These are phyloP conservation scores for Marmota monax DNA, from an alignment of 2,113 vertebrate genomes.

Conservation along the genomic window DNA sequence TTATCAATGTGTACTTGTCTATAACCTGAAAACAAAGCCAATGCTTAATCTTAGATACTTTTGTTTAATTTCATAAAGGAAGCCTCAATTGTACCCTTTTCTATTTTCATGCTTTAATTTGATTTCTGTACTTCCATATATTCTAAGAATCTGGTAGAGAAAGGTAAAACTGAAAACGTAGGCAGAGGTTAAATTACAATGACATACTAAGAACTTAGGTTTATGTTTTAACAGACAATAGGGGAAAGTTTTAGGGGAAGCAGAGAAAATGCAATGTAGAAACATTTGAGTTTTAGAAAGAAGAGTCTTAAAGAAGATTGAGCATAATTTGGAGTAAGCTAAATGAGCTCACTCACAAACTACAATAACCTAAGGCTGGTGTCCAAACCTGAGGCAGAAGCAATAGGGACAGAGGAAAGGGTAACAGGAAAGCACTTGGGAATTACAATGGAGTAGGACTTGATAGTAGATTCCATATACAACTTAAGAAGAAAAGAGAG, in stretches of 20 bases:
- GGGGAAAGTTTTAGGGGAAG: neutral
- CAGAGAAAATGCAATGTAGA: neutral
- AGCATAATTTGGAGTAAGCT: neutral
- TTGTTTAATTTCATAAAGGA: slow-evolving; percentile 40
- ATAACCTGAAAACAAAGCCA: slow-evolving; percentile 84
- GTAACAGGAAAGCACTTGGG: neutral
- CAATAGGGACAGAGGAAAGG: neutral
- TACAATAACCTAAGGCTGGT: neutral
- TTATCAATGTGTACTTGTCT: slow-evolving; percentile 83
- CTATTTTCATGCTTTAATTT: neutral
- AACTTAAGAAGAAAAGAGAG: neutral
- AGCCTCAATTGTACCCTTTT: neutral
- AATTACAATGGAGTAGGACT: neutral
- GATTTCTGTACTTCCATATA: neutral
- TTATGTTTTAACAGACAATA: neutral
- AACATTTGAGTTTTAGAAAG: neutral
- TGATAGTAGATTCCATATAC: neutral
- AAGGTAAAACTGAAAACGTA: neutral
- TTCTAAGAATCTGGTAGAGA: neutral
- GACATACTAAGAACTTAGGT: neutral
- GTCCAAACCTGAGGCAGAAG: neutral
- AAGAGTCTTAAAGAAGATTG: neutral
- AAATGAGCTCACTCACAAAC: neutral
- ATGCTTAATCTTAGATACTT: slow-evolving; percentile 11
- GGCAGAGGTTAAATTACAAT: neutral